Percentiles rank a stretch among this genome's conserved stretches.
Evolutionary conservation across 2,888 invertebrate species (phyloP).

Genomic region (Drosophila infuscata): DNA sequence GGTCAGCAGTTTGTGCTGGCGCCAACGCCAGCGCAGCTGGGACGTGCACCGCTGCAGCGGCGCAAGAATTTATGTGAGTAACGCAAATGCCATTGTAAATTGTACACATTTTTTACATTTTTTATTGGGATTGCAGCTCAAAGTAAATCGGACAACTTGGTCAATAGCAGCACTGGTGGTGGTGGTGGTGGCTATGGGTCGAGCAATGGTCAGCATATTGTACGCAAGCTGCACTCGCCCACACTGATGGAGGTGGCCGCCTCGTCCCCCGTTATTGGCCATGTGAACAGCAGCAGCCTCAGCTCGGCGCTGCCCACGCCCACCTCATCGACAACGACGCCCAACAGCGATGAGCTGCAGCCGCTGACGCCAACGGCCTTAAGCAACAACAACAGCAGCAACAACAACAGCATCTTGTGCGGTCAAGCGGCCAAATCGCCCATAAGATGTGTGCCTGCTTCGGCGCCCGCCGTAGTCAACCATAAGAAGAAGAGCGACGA

Average conservation of each 20-base stretch:
- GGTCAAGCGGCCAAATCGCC: constrained; percentile 77
- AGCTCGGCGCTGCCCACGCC: constrained; percentile 84
- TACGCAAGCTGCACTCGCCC: constrained; percentile 65
- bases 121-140: constrained; percentile 53
- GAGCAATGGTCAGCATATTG: constrained; percentile 70
- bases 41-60: constrained; percentile 94
- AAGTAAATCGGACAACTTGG: constrained; percentile 68
- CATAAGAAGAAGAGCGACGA: constrained; percentile 93
- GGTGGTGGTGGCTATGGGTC: constrained; percentile 29
- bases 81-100: not conserved
- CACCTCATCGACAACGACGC: constrained; percentile 83
- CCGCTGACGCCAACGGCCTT: constrained; percentile 85
- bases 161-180: constrained; percentile 17
- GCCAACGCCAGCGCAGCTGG: constrained; percentile 97
- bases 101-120: not conserved
- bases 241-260: constrained; percentile 71
- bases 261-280: constrained; percentile 83
- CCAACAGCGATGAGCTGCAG: constrained; percentile 86
- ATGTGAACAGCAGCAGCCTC: constrained; percentile 84
- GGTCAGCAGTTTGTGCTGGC: constrained; percentile 90
- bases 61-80: constrained; percentile 92
- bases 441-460: constrained; percentile 62
- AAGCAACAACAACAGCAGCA: constrained; percentile 43
- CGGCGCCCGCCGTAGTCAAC: constrained; percentile 52
- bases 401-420: constrained; percentile 28